A percentile compares a stretch with the other conserved stretches of the same genome.
Evolutionary conservation across 2,797 vertebrate species (phyloP).

Genomic region (Cyclura pinguis): DNA sequence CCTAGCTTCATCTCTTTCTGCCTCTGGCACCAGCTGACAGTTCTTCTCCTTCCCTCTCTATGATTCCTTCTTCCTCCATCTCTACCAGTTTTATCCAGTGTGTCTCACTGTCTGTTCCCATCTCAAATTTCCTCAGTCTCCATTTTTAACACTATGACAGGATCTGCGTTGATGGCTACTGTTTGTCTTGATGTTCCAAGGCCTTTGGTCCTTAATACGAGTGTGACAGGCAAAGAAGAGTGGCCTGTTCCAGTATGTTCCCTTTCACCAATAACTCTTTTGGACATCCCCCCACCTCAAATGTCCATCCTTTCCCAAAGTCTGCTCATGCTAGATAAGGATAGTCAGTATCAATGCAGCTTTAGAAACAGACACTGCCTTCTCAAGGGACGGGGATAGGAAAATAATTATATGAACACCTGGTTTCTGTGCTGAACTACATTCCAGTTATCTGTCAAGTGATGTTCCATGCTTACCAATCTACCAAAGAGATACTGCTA

Average conservation of each 20-base stretch:
- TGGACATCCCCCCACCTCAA: neutral
- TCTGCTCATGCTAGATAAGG: conserved; percentile 26
- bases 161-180: neutral
- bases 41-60: neutral
- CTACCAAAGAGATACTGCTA: conserved; percentile 62
- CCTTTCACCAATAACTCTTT: neutral
- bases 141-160: neutral
- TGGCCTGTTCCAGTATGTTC: neutral
- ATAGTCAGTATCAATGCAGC: conserved; percentile 10
- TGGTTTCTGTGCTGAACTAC: conserved; percentile 57
- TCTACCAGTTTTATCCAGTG: neutral
- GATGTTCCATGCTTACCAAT: conserved; percentile 55
- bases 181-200: neutral
- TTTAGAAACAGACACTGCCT: conserved; percentile 53
- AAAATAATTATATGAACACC: conserved; percentile 45
- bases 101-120: neutral
- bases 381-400: conserved; percentile 44
- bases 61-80: neutral
- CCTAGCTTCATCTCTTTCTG: neutral
- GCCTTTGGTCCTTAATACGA: neutral
- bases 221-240: neutral
- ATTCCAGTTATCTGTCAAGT: conserved; percentile 66
- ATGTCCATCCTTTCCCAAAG: conserved; percentile 21
- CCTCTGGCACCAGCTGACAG: neutral
- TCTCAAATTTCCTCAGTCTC: too few relatives aligned